phyloP scores from a whole-genome alignment of 2,113 vertebrate species.

The Macaca fascicularis region DNA sequence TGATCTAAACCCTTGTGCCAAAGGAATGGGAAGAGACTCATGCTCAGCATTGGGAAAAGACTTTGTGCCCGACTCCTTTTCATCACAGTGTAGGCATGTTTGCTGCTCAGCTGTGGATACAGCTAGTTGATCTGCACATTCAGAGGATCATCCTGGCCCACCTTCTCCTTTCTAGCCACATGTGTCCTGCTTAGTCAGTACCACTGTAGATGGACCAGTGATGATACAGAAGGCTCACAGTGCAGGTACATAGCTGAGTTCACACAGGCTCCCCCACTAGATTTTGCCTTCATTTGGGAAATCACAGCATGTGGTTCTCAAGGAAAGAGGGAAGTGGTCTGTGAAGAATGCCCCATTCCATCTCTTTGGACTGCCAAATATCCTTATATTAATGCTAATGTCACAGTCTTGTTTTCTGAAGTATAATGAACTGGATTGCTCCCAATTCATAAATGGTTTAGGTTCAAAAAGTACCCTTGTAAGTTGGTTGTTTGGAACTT shows the following conservation, averaged over 20 bases:
- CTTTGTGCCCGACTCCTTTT: not conserved
- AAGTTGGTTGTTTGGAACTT: not conserved
- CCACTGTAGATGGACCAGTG: conserved; percentile 61
- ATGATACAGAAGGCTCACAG: conserved; percentile 55
- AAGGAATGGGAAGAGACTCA: not conserved
- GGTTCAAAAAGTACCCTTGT: not conserved
- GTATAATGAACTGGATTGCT: not conserved
- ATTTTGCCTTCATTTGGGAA: conserved; percentile 6
- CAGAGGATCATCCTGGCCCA: not conserved
- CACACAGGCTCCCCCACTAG: accelerated
- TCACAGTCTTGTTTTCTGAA: conserved; percentile 24
- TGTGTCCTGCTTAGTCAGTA: not conserved
- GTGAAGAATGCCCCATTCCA: not conserved
- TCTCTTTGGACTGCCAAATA: not conserved
- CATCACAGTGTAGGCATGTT: not conserved
- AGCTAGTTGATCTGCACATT: conserved; percentile 46
- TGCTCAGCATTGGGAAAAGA: not conserved
- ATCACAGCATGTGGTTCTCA: conserved; percentile 15
- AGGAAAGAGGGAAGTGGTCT: not conserved
- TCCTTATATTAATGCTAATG: conserved; percentile 18
- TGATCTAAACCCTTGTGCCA: not conserved
- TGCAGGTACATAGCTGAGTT: not conserved
- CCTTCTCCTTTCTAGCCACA: conserved; percentile 34
- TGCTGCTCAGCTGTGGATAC: not conserved
- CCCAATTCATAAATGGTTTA: not conserved